Evolutionary conservation across 2,797 vertebrate genomes (phyloP).

Genomic region (Artibeus jamaicensis): DNA sequence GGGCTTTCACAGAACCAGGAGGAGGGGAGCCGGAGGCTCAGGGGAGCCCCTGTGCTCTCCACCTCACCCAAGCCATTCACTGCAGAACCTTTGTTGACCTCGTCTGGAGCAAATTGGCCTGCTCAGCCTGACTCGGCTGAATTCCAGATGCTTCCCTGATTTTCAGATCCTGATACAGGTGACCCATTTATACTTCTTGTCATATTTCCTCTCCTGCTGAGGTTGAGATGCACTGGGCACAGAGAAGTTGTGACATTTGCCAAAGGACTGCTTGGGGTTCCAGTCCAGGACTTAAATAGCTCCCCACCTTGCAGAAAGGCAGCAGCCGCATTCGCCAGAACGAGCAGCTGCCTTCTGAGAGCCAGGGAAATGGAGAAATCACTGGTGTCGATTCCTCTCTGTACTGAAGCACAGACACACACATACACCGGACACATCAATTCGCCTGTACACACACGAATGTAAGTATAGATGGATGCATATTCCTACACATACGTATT

Average conservation of each 20-base stretch:
- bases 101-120: not conserved
- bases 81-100: not conserved
- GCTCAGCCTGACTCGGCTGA: not conserved
- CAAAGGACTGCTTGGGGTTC: not conserved
- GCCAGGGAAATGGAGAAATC: not conserved
- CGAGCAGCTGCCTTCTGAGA: not conserved
- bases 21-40: not conserved
- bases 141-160: not conserved
- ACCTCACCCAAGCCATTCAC: not conserved
- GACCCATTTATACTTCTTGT: not conserved
- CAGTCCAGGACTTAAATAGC: not conserved
- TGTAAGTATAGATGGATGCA: not conserved
- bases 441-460: not conserved
- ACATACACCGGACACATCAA: too few species aligned
- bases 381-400: not conserved
- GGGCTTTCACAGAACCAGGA: not conserved
- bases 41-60: not conserved
- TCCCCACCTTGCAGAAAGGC: not conserved
- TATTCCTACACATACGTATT: not conserved
- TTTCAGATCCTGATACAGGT: not conserved
- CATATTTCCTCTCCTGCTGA: not conserved
- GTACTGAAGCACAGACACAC: accelerated
- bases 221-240: not conserved
- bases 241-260: not conserved
- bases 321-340: not conserved